Evolutionary conservation across 2,797 vertebrate genomes (phyloP), one percentile per base, ranked within the genome.

Genomic region (Lagorchestes hirsutus): DNA sequence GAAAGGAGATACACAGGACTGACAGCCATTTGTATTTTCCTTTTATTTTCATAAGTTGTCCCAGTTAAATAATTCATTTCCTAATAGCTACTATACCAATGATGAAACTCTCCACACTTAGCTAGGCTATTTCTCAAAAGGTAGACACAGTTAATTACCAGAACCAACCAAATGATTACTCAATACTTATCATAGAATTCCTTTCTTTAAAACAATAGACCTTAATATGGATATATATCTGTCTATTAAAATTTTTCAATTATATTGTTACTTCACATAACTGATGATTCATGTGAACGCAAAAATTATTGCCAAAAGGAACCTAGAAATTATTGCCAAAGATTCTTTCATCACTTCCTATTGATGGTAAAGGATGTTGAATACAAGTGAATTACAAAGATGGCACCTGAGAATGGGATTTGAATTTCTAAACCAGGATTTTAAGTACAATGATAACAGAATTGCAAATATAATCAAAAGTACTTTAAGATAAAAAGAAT

Each of bases 191-290:
- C 40, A 57, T 55, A 55, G 55, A 6, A 28, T 55, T 18, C 3
- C n/a, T 54, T 82, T 58, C 91, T 92, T 91, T 91, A 92, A 56
- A 94, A 94, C 3, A 93, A 40, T 24, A 91, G 54, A 9, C 90
- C 46, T 82, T 82, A 82, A 40, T 82, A 46, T 24, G 27, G 22
- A 82, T 82, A 82, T 82, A 40, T 46, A 82, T 82, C 40, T 82
- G 74, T 82, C 74, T 27, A 27, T 82, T 46, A 82, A 82, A 46
- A 46, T 24, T 46, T 18, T 46, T 82, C 40, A 46, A 24, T 46
- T 46, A 1, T 46, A 50, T 27, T 40, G 18, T 82, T 82, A 82
- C 40, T 46, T 82, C 74, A 82, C 14, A 46, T 27, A 82, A 27
- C 40, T 82, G 22, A 8, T 82, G 40, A 82, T 46, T 46, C 74